Conservation (phyloP, 2,113 vertebrate species). For the Eurypyga helias region DNA sequence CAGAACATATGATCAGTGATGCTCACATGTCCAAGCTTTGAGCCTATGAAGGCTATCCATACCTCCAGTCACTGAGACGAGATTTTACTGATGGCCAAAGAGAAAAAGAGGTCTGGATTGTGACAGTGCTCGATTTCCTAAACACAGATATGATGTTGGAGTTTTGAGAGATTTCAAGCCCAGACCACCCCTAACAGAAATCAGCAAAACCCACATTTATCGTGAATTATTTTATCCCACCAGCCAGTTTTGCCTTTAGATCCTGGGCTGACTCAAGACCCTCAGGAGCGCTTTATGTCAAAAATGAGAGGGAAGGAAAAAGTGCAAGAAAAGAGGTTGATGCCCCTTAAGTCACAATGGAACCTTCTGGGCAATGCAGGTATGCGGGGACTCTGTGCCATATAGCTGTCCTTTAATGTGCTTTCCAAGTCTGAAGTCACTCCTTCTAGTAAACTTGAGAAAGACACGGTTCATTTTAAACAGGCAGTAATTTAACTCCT, state of each 20-base stretch:
- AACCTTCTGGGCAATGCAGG: neutral
- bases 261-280: constrained; percentile 12
- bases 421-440: constrained; percentile 43
- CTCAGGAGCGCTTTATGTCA: constrained; percentile 9
- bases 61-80: neutral
- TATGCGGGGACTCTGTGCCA: neutral
- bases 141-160: neutral
- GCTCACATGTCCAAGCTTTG: neutral
- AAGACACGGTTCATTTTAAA: constrained; percentile 22
- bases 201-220: neutral
- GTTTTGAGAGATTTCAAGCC: neutral
- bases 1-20: neutral
- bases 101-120: neutral
- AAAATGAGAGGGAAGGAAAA: neutral
- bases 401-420: neutral
- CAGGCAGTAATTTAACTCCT: constrained; percentile 34
- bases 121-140: neutral
- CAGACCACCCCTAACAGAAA: neutral
- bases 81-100: neutral
- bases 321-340: neutral
- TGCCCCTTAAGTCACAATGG: neutral
- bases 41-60: neutral
- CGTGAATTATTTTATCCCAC: neutral
- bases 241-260: neutral
- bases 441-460: constrained; percentile 1